Conservation (phyloP, 1,140 invertebrate species). For the Drosophila ironensis region DNA sequence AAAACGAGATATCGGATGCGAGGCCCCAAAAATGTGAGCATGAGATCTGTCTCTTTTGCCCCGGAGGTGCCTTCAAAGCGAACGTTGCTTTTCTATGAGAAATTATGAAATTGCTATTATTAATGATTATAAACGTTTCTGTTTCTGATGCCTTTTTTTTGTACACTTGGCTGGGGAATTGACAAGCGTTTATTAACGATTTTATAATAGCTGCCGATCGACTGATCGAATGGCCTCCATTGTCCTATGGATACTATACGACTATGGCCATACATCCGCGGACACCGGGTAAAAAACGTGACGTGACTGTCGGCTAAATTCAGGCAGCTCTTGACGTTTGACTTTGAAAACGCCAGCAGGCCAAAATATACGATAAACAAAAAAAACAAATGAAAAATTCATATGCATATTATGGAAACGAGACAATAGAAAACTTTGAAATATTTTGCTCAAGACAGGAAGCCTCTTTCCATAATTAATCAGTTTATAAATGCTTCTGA, state of each 20-base stretch:
- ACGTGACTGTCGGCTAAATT: conserved; percentile 62
- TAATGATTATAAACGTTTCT: conserved; percentile 76
- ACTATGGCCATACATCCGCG: too few species aligned
- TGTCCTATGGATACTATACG: conserved; percentile 21
- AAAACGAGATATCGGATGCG: neutral
- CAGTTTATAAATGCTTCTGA: conserved; percentile 59
- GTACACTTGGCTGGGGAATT: conserved; percentile 69
- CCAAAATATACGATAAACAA: conserved; percentile 21
- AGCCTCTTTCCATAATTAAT: conserved; percentile 71
- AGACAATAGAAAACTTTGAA: conserved; percentile 30
- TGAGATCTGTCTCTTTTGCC: conserved; percentile 20
- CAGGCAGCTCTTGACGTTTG: conserved; percentile 34
- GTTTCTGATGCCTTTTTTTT: conserved; percentile 26
- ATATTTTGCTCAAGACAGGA: conserved; percentile 71
- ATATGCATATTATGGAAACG: conserved; percentile 14
- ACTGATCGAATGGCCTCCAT: conserved; percentile 61
- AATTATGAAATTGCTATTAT: conserved; percentile 80
- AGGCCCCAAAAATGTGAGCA: neutral
- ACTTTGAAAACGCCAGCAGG: conserved; percentile 49
- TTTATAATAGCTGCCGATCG: conserved; percentile 73
- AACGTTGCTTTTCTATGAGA: conserved; percentile 52
- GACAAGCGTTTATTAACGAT: conserved; percentile 80
- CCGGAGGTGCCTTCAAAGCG: conserved; percentile 6
- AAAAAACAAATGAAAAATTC: conserved; percentile 10
- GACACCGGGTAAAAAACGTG: conserved; percentile 42